Evolutionary conservation across 2,888 invertebrate species (phyloP).

Genomic region (Dryadula phaetusa): DNA sequence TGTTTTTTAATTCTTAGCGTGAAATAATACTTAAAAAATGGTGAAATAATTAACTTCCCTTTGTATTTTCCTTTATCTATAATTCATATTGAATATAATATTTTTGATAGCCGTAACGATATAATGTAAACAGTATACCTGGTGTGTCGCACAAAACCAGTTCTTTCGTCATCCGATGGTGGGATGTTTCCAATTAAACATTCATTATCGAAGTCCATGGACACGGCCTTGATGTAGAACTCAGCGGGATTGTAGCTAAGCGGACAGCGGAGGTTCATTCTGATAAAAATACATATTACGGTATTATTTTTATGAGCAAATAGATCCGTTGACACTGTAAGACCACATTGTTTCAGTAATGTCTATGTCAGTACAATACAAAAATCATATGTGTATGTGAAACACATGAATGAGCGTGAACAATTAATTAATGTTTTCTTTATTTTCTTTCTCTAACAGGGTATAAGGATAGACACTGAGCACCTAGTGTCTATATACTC

Average conservation of each 20-base stretch:
- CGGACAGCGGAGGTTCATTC: conserved; percentile 87
- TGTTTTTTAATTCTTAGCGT: too few species aligned
- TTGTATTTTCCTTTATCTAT: too few species aligned
- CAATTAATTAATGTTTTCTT: too few species aligned
- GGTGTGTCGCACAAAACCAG: conserved; percentile 41
- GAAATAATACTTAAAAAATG: too few species aligned
- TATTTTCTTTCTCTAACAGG: too few species aligned
- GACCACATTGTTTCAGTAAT: background rate
- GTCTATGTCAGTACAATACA: background rate
- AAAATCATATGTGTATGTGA: too few species aligned
- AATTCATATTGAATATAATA: background rate
- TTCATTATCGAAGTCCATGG: conserved; percentile 45
- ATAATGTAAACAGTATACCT: conserved; percentile 32
- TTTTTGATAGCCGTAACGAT: conserved; percentile 14
- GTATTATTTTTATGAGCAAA: too few species aligned
- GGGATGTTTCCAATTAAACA: conserved; percentile 51
- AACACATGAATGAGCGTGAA: too few species aligned
- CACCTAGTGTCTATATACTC: too few species aligned
- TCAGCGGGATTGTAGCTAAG: conserved; percentile 93
- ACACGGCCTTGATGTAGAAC: conserved; percentile 88
- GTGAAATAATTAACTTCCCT: too few species aligned
- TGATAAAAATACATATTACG: conserved; percentile 54
- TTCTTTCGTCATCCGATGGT: conserved; percentile 46
- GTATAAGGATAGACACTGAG: too few species aligned
- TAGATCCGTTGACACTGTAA: background rate